phyloP scores from a whole-genome alignment of 2,797 vertebrate species.

The Chelon labrosus region DNA sequence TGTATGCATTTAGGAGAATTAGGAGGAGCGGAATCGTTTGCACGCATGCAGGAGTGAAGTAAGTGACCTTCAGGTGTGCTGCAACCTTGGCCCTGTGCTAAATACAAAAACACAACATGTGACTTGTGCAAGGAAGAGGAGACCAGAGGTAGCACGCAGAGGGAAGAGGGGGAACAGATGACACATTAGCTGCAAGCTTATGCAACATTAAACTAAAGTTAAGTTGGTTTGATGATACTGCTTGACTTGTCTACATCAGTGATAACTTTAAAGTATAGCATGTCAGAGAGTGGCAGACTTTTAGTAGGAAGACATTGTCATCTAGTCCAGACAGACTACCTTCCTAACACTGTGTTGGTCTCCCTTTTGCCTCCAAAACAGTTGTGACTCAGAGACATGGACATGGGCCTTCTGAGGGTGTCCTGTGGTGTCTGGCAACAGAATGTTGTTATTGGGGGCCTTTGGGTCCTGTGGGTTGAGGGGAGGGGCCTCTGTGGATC shows the following conservation, averaged over 20 bases:
- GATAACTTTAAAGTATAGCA: too few species aligned
- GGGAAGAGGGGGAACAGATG: conserved; percentile 9
- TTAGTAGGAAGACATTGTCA: not conserved
- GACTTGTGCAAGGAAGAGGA: not conserved
- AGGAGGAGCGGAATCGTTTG: conserved; percentile 5
- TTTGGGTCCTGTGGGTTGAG: too few species aligned
- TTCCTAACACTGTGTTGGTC: too few species aligned
- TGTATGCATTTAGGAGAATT: conserved; percentile 18
- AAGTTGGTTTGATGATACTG: conserved; percentile 15
- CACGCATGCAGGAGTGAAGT: not conserved
- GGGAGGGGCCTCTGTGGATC: too few species aligned
- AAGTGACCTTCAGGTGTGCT: conserved; percentile 19
- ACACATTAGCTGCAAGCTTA: not conserved
- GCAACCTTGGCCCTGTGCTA: conserved; percentile 33
- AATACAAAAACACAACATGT: conserved; percentile 28
- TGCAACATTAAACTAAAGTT: conserved; percentile 13
- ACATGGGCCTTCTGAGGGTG: too few species aligned
- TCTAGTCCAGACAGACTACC: not conserved
- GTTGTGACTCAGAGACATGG: too few species aligned
- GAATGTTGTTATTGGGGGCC: too few species aligned
- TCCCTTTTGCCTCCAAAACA: too few species aligned
- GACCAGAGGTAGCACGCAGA: conserved; percentile 9
- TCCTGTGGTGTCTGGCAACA: too few species aligned
- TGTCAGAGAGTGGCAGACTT: not conserved
- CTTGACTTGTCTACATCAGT: not conserved